Evolutionary conservation across 2,113 vertebrate species (phyloP).

Genomic region (Bungarus multicinctus): DNA sequence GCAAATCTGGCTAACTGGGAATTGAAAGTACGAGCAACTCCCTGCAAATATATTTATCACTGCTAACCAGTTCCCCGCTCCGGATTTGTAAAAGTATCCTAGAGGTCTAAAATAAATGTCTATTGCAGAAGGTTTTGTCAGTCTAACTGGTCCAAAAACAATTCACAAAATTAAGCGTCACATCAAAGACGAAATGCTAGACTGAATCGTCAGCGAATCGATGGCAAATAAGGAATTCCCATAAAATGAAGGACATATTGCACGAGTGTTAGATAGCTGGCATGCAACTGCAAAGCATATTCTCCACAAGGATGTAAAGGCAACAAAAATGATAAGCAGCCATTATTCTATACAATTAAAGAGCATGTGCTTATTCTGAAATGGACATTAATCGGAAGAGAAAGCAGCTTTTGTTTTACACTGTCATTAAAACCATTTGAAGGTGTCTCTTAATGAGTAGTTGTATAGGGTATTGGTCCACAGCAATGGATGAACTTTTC

Average conservation of each 20-base stretch:
- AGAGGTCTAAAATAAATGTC: slow-evolving; percentile 14
- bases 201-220: neutral
- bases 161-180: neutral
- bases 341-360: slow-evolving; percentile 21
- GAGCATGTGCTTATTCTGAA: slow-evolving; percentile 34
- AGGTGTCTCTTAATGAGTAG: neutral
- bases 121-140: slow-evolving; percentile 5
- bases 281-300: slow-evolving; percentile 10
- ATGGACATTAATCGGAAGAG: slow-evolving; percentile 29
- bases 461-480: neutral
- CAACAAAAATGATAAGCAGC: slow-evolving; percentile 33
- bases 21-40: neutral
- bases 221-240: neutral
- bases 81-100: neutral
- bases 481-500: too few relatives aligned
- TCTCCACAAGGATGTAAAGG: slow-evolving; percentile 30
- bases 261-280: slow-evolving; percentile 26
- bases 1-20: neutral
- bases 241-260: slow-evolving; percentile 6
- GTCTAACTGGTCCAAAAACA: slow-evolving; percentile 26
- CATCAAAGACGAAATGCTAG: neutral
- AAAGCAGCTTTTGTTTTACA: neutral
- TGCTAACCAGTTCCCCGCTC: neutral
- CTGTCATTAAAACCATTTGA: slow-evolving; percentile 15
- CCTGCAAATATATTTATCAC: too few relatives aligned